A percentile compares a stretch with the other conserved stretches of the same genome.
phyloP scores from a whole-genome alignment of 2,888 invertebrate species.

The Stictocephala bisonia region DNA sequence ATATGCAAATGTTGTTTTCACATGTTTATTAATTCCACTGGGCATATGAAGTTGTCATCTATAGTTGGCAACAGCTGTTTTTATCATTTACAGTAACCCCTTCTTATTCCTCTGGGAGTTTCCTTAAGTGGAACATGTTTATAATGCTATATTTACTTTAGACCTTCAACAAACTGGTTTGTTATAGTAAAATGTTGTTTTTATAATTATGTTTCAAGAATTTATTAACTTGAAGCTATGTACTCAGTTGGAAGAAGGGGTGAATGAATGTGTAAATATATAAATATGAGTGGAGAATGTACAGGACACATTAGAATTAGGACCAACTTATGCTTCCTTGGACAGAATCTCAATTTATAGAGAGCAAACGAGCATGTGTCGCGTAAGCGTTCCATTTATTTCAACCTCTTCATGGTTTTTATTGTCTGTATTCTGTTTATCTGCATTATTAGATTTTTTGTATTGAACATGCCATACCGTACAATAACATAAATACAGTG shows the following conservation, averaged over 20 bases:
- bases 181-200: conserved; percentile 26
- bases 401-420: conserved; percentile 19
- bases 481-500: conserved; percentile 12
- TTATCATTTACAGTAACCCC: too few species aligned
- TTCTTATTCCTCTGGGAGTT: too few species aligned
- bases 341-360: conserved; percentile 41
- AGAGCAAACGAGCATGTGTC: conserved; percentile 24
- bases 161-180: conserved; percentile 9
- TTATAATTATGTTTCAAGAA: conserved; percentile 40
- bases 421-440: conserved; percentile 9
- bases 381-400: background rate
- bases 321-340: conserved; percentile 43
- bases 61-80: too few species aligned
- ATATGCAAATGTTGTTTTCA: too few species aligned
- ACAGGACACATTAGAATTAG: conserved; percentile 42
- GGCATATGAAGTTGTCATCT: too few species aligned
- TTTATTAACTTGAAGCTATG: conserved; percentile 22
- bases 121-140: conserved; percentile 18
- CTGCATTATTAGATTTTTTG: conserved; percentile 20
- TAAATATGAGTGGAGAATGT: conserved; percentile 43
- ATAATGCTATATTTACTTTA: conserved; percentile 16
- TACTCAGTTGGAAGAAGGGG: background rate
- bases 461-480: conserved; percentile 31
- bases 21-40: too few species aligned
- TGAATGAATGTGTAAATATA: conserved; percentile 45